A percentile compares a stretch with the other conserved stretches of the same genome.
These are phyloP conservation scores for Paratilapia polleni DNA, from an alignment of 2,113 vertebrate genomes.

Conservation along the genomic window DNA sequence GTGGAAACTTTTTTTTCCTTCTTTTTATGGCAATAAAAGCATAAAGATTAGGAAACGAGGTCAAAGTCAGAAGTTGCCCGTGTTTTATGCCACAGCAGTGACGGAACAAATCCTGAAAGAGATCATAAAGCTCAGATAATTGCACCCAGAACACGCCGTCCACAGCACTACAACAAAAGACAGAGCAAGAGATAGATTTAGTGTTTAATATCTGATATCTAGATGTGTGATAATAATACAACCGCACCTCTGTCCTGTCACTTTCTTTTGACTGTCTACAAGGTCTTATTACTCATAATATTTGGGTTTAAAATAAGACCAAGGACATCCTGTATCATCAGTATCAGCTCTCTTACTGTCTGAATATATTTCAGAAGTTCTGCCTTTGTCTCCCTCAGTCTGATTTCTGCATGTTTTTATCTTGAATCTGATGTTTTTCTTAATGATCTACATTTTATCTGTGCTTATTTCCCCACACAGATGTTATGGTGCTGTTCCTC, in stretches of 20 bases:
- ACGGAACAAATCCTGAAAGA: neutral
- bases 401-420: neutral
- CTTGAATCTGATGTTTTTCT: neutral
- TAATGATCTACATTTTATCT: neutral
- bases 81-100: neutral
- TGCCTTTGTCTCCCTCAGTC: constrained; percentile 2
- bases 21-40: constrained; percentile 18
- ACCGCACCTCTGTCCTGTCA: neutral
- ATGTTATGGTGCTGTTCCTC: neutral
- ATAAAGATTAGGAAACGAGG: constrained; percentile 67
- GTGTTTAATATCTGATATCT: constrained; percentile 2
- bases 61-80: constrained; percentile 48
- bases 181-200: neutral
- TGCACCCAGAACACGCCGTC: constrained; percentile 23
- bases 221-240: constrained; percentile 3
- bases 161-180: neutral
- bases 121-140: constrained; percentile 54
- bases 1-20: constrained; percentile 27
- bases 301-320: constrained; percentile 71
- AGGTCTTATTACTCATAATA: constrained; percentile 64
- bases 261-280: constrained; percentile 37
- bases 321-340: constrained; percentile 44
- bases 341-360: constrained; percentile 33
- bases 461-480: neutral
- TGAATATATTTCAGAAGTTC: constrained; percentile 52